These are phyloP conservation scores for Semotilus atromaculatus DNA, from an alignment of 2,797 vertebrate genomes.

Conservation along the genomic window DNA sequence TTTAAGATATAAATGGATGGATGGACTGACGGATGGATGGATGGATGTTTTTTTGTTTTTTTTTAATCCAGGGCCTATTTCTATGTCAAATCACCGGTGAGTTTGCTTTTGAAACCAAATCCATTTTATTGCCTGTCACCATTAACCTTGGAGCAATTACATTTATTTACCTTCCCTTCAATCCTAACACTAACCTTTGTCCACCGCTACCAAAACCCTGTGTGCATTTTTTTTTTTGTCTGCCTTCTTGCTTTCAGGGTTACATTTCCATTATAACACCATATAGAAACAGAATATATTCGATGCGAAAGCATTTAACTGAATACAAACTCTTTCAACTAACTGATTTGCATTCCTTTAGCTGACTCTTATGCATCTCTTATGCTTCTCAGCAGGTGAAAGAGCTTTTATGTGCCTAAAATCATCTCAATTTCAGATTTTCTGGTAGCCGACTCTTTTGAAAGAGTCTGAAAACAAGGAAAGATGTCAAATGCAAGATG, in stretches of 20 bases:
- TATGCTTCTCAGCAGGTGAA: constrained; percentile 18
- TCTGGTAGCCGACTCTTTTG: background rate
- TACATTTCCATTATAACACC: constrained; percentile 18
- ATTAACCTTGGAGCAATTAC: constrained; percentile 99
- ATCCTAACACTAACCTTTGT: constrained; percentile 74
- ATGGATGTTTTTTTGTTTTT: background rate
- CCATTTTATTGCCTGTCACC: constrained; percentile 94
- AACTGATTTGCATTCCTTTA: constrained; percentile 33
- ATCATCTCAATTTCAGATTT: constrained; percentile 23
- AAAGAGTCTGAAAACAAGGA: constrained; percentile 22
- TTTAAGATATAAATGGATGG: no score
- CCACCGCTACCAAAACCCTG: constrained; percentile 70
- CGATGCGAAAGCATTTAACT: background rate
- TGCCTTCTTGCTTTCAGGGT: background rate
- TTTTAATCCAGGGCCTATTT: constrained; percentile 45
- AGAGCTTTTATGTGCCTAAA: constrained; percentile 25
- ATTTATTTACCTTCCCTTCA: constrained; percentile 86
- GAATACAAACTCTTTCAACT: constrained; percentile 14
- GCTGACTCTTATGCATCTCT: background rate
- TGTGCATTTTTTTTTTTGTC: constrained; percentile 33
- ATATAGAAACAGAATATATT: constrained; percentile 44
- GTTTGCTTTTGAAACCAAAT: constrained; percentile 90
- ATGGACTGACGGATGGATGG: no score
- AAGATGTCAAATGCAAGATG: constrained; percentile 30
- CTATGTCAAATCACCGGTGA: constrained; percentile 97